Evolutionary conservation across 1,140 invertebrate genomes (phyloP), one percentile per base, ranked within the genome.

Genomic region (Drosophila tani): DNA sequence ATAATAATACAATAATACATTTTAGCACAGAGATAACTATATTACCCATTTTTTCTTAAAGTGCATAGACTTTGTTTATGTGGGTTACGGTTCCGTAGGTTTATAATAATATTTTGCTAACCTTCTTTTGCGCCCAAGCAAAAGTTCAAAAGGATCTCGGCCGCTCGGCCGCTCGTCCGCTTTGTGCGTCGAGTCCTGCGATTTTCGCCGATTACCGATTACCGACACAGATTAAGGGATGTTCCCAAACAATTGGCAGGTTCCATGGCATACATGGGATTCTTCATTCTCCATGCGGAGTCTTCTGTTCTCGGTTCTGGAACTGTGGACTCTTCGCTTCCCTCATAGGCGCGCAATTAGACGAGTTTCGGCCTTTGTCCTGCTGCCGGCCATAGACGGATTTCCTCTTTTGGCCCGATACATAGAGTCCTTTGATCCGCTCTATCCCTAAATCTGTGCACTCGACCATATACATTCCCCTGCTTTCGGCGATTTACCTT

Each of bases 21-120:
- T n/a, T n/a, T 12, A 5, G 2, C 9, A 19, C 17, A 19, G 3
- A 45, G 19, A 1, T 8, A 24, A 1, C n/a, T 35, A 32, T 8
- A 32, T 3, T 32, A n/a, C n/a, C 2, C 12, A 4, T 17, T 32
- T 70, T 70, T 47, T 19, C 29, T 29, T 4, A 1, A 1, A 40
- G 67, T 70, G 49, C 32, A 68, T 2, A 17, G 21, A 70, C 67
- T 70, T 69, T 71, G 68, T 71, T 81, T 82, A 75, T 75, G 82
- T 81, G 77, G 82, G 65, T 69, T 75, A 85, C 62, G 57, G 59
- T 73, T 59, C 70, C 40, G 85, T 75, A 91, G 90, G 91, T 84
- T 91, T 91, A 75, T 86, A 92, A 91, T 90, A 91, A 91, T 91
- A 91, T 91, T 91, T 91, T 84, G 90, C 79, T 91, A 91, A 91